phyloP scores from a whole-genome alignment of 2,113 vertebrate genomes.

The Eclectus roratus region DNA sequence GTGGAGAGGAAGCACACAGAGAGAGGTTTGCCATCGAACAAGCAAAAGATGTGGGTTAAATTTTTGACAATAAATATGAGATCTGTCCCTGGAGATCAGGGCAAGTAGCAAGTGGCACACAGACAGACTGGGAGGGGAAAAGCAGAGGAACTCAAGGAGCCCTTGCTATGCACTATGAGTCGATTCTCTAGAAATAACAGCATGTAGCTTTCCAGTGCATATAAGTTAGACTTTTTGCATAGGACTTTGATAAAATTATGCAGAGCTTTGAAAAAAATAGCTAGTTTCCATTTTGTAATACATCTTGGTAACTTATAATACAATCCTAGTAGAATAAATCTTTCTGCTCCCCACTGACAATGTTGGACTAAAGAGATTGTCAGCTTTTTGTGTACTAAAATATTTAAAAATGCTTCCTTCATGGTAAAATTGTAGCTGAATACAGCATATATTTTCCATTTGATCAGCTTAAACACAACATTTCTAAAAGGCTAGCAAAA shows the following conservation, averaged over 20 bases:
- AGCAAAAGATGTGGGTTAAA: not conserved
- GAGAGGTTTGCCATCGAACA: not conserved
- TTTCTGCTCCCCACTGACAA: not conserved
- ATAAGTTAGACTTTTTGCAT: fast-evolving
- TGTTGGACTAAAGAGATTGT: not conserved
- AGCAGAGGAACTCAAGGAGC: not conserved
- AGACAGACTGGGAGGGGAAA: not conserved
- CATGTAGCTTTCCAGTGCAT: not conserved
- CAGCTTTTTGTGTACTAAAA: not conserved
- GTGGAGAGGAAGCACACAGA: not conserved
- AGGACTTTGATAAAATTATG: not conserved
- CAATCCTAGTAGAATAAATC: not conserved
- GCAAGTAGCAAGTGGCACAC: not conserved
- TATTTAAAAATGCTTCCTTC: not conserved
- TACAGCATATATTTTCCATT: not conserved
- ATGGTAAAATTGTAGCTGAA: not conserved
- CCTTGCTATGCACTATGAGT: not conserved
- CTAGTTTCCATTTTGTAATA: not conserved
- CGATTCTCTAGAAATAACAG: not conserved
- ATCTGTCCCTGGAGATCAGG: not conserved
- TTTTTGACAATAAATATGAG: not conserved
- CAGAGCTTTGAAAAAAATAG: not conserved
- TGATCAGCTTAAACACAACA: not conserved
- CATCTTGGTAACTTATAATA: not conserved
- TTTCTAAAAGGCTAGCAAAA: not conserved